phyloP scores from a whole-genome alignment of 64 coral and sea anemone species.

The Actinia equina region DNA sequence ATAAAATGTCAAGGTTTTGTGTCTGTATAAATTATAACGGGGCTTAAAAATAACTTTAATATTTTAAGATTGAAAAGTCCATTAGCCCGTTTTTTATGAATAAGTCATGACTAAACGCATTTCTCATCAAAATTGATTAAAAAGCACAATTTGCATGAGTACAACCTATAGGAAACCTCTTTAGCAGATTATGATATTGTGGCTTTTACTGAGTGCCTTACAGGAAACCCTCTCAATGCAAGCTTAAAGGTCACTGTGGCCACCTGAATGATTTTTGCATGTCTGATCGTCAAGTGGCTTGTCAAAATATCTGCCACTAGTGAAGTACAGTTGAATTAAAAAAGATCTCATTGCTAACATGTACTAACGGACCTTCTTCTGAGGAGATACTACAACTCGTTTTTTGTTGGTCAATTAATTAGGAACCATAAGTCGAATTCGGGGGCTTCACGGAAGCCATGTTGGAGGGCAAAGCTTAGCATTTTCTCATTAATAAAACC shows the following conservation, averaged over 20 bases:
- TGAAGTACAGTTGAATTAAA: slow-evolving; percentile 4
- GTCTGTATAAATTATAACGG: no score
- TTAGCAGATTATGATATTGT: not conserved
- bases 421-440: no score
- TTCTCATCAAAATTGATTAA: not conserved
- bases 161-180: not conserved
- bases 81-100: no score
- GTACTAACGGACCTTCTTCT: no score
- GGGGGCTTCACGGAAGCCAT: no score
- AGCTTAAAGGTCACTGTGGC: not conserved
- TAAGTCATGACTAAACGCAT: not conserved
- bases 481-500: no score
- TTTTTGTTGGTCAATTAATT: no score
- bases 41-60: no score
- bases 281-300: not conserved
- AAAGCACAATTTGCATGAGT: not conserved
- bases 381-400: no score
- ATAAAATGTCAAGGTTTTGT: not conserved
- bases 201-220: not conserved
- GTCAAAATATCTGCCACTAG: not conserved
- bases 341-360: no score
- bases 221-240: not conserved
- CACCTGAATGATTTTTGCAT: not conserved
- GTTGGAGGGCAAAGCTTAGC: no score
- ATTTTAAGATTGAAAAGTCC: no score